Evolutionary conservation across 1,140 invertebrate genomes (phyloP), one percentile per base, ranked within the genome.

Genomic region (Drosophila bocki): DNA sequence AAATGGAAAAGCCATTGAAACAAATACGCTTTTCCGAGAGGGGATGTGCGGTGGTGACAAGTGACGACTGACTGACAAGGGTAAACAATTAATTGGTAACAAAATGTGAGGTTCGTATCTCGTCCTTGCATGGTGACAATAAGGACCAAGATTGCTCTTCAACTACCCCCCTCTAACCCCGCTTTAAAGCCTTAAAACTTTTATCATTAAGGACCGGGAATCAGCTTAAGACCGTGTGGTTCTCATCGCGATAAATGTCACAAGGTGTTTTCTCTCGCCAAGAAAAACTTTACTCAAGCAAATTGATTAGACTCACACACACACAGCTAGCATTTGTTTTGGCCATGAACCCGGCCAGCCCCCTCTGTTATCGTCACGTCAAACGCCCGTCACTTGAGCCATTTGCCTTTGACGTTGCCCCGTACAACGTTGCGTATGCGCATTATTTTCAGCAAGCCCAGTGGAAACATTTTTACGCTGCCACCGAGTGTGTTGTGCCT

Each of bases 61-160:
- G 68, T 71, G 84, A 88, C 80, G 80, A 80, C 62, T 75, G 80
- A 75, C 64, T 87, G 84, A 87, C 84, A 80, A 78, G 84, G 84
- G 80, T 87, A 88, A 79, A 87, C 84, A 87, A 87, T 87, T 87
- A 87, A 87, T 87, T 87, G 80, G 79, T n/a, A 87, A 75, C 80
- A 80, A 67, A 80, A 56, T 67, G 74, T 71, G 59, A 35, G 53
- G 44, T 29, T 15, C 41, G 33, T 35, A 19, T 41, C 37, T 19
- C 17, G 57, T 37, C 47, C 26, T 42, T 58, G 51, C 35, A 39
- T 29, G 29, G 59, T 71, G 51, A 70, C 44, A 59, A 50, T 42
- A 45, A 42, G 48, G 69, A 72, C 58, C 32, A 42, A 41, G 44
- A 69, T 50, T 41, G 65, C 26, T 57, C 41, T 59, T 13, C 15